Percentiles rank a stretch among this genome's conserved stretches.
Evolutionary conservation across 2,113 vertebrate species (phyloP).

Genomic region (Pundamilia nyererei): DNA sequence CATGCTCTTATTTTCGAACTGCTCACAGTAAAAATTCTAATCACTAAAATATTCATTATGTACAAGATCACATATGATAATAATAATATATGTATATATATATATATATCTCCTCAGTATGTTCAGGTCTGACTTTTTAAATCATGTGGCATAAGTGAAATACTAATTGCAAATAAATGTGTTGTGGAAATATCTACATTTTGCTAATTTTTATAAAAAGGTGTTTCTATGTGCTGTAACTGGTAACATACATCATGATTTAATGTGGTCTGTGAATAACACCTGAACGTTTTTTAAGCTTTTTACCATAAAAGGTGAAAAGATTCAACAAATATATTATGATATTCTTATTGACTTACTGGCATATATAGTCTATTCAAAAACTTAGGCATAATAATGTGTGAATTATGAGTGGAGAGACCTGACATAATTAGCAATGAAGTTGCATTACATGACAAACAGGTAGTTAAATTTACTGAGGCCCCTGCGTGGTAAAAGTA

Average conservation of each 20-base stretch:
- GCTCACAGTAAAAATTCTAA: neutral
- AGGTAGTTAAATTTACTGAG: neutral
- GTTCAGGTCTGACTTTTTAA: neutral
- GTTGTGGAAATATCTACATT: conserved; percentile 4
- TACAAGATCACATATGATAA: conserved; percentile 26
- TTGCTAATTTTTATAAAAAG: neutral
- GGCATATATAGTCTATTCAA: neutral
- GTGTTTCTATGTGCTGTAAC: neutral
- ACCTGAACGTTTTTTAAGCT: neutral
- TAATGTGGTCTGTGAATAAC: neutral
- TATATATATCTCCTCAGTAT: neutral
- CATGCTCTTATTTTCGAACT: neutral
- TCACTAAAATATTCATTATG: conserved; percentile 16
- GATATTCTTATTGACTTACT: neutral
- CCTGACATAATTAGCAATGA: neutral
- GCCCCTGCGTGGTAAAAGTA: neutral
- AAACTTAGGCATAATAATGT: neutral
- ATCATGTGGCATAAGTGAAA: neutral
- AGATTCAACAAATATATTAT: neutral
- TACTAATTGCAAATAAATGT: neutral
- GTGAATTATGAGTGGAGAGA: neutral
- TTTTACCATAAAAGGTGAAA: neutral
- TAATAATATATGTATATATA: neutral
- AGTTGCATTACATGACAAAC: neutral
- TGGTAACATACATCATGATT: neutral